Conservation (phyloP, 2,888 invertebrate species). For the Artemia sinica region DNA sequence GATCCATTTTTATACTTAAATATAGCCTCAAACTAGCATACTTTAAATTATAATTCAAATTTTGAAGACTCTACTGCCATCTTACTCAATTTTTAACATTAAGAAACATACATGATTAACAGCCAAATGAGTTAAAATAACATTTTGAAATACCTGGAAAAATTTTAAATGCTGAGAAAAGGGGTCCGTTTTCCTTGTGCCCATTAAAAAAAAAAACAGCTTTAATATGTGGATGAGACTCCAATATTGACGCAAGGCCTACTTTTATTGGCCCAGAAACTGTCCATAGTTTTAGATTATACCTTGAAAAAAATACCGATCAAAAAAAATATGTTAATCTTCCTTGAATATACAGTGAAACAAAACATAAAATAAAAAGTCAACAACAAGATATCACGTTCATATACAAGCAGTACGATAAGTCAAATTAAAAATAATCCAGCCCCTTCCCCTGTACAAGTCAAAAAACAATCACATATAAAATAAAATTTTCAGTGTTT, state of each 20-base stretch:
- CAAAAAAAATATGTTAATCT: slow-evolving; percentile 16
- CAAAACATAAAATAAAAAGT: slow-evolving; percentile 16
- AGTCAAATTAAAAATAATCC: not conserved
- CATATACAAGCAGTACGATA: slow-evolving; percentile 5
- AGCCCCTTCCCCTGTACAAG: not conserved
- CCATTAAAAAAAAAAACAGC: slow-evolving; percentile 87
- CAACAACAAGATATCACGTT: slow-evolving; percentile 16
- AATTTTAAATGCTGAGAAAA: slow-evolving; percentile 46
- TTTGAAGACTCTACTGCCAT: too few species aligned
- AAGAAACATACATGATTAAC: too few species aligned
- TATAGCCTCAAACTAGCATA: too few species aligned
- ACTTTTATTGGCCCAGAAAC: slow-evolving; percentile 51
- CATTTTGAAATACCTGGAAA: slow-evolving; percentile 38
- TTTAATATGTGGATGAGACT: slow-evolving; percentile 42
- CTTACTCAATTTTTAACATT: too few species aligned
- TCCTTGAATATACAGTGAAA: not conserved
- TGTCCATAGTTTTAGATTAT: slow-evolving; percentile 50
- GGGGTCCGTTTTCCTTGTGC: slow-evolving; percentile 74
- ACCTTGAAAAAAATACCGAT: slow-evolving; percentile 34
- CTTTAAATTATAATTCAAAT: too few species aligned
- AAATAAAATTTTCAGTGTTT: too few species aligned
- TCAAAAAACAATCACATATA: not conserved
- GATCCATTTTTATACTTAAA: too few species aligned
- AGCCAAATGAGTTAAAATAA: too few species aligned
- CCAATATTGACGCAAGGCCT: slow-evolving; percentile 46